Evolutionary conservation across 1,140 invertebrate genomes (phyloP), one percentile per base, ranked within the genome.

Genomic region (Maniola jurtina): DNA sequence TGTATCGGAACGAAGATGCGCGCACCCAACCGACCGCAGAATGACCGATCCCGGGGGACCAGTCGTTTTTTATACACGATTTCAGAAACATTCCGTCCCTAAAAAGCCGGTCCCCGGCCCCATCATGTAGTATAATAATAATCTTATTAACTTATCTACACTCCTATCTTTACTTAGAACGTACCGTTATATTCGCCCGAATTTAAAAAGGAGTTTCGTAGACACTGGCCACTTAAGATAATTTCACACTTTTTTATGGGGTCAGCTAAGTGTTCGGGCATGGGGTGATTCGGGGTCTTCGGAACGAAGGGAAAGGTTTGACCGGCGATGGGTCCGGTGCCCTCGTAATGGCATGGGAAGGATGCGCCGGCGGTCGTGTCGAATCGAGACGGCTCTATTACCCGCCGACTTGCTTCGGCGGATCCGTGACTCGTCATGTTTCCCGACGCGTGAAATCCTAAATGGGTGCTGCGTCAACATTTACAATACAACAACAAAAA

Each of bases 101-200:
- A 89, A 86, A 63, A 84, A 86, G 72, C 80, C 82, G 84, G 83
- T 84, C 82, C 67, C 75, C 80, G 81, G 80, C 76, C 79, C 79
- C 80, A 78, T 67, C 80, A 79, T 80, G 77, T 79, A 78, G 79
- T 87, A 84, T 89, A 86, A 88, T 86, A 89, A 88, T 86, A 89
- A 89, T 88, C 86, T 87, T 88, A 89, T 89, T 89, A 87, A 87
- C 83, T 86, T 89, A 89, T 89, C 86, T 89, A 77, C 77, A 82
- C 83, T 83, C 83, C 80, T 86, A 88, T 89, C 84, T 89, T 89
- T 88, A 89, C 87, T 84, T 84, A 86, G 81, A 88, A 84, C 77
- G 74, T 88, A 87, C 87, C 84, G 85, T 89, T 89, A 88, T 79
- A 81, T 83, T 86, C 81, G 78, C 63, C 77, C 76, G 78, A 85